Evolutionary conservation across 2,113 vertebrate genomes (phyloP), one percentile per base, ranked within the genome.

Genomic region (Pachypanchax playfairii): DNA sequence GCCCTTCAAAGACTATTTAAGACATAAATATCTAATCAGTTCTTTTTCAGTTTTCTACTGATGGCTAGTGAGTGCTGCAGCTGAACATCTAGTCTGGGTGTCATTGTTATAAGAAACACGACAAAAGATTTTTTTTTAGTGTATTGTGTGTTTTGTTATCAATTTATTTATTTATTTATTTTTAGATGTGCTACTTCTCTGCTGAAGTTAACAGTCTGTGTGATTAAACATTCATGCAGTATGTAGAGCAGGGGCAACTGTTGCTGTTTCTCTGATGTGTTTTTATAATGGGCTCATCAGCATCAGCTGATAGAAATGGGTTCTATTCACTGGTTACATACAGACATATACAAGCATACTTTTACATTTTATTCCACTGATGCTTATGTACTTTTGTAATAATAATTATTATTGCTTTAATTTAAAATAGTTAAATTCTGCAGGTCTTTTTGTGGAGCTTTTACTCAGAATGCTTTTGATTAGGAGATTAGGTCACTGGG

Each of bases 11-110:
- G 29, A 56, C 17, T 14, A 52, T 75, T 61, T 52, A 13, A 62
- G 17, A 60, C 46, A 49, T 31, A 56, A 64, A 64, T 36, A 46
- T 41, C 24, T 26, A 67, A 69, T 83, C 57, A 73, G 55, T 47
- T 6, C 29, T 48, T 54, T 63, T 56, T 41, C 12, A 15, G 20
- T 20, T 26, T n/a, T 12, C 13, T 60, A 18, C 52, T 64, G 20
- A 39, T 69, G 58, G 33, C 39, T 24, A 10, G 5, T 36, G 61
- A 57, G 13, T 33, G 21, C 36, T 43, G 17, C 26, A 11, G 13
- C 48, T 64, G 48, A 73, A 49, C 52, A 21, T 70, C 55, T 46
- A 79, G 66, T 64, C 62, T 75, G 63, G 20, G 63, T 17, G 12
- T 43, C 21, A 65, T 52, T 74, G 70, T 75, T 64, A 25, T 36